These are phyloP conservation scores for Scomber scombrus DNA, from an alignment of 2,113 vertebrate genomes.

Conservation along the genomic window DNA sequence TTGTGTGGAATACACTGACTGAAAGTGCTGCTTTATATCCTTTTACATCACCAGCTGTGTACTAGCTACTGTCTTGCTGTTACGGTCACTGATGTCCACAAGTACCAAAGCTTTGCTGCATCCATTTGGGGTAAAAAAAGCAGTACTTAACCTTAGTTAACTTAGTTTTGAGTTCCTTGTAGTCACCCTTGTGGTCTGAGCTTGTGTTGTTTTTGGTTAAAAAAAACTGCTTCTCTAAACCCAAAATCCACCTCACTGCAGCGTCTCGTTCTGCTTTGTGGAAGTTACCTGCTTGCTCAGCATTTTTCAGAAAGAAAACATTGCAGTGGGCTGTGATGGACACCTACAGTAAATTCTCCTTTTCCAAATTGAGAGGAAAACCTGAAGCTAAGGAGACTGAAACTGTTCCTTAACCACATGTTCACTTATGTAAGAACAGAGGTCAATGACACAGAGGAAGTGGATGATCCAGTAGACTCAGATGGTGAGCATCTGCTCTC, in stretches of 20 bases:
- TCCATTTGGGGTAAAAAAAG: background rate
- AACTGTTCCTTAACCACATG: constrained; percentile 81
- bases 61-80: background rate
- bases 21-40: constrained; percentile 99
- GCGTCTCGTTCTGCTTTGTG: background rate
- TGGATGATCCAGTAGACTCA: constrained; percentile 97
- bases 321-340: background rate
- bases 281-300: constrained; percentile 16
- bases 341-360: too few species aligned
- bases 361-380: background rate
- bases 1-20: constrained; percentile 98
- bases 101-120: background rate
- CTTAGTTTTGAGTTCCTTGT: constrained; percentile 1
- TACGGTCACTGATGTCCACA: background rate
- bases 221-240: background rate
- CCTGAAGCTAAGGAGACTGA: background rate
- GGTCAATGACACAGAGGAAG: constrained; percentile 98
- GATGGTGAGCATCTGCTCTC: constrained; percentile 87
- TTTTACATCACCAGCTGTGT: constrained; percentile 41
- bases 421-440: constrained; percentile 98
- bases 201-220: background rate
- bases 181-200: background rate
- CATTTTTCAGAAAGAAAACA: background rate
- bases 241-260: background rate
- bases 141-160: background rate